Evolutionary conservation across 2,797 vertebrate species (phyloP), one percentile per base, ranked within the genome.

Genomic region (Phalloptychus januarius): DNA sequence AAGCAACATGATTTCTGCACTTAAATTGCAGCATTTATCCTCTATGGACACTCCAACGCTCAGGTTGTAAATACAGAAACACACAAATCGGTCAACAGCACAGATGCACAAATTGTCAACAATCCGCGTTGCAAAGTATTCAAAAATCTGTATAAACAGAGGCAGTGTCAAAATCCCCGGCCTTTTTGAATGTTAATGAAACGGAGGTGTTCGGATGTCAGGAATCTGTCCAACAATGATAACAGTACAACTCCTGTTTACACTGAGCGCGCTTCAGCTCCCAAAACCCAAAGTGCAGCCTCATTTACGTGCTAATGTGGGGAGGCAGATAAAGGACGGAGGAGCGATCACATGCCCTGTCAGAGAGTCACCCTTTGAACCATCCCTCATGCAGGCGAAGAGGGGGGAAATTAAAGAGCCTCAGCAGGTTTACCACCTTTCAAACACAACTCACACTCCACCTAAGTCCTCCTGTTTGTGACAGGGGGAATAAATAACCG

Each of bases 261-360:
- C 94, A 94, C 92, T 85, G 88, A 90, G 92, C 91, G 90, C 90
- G 93, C 94, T 93, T 89, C 92, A 89, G 93, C 92, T 92, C 89
- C 89, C 90, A 79, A 91, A 94, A 95, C 94, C 94, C 95, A 95
- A 93, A 95, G 94, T 94, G 93, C 94, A 92, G 94, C 94, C 95
- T 96, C 95, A 96, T 96, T 96, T 96, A 96, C 95, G 95, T 96
- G 95, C 95, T 96, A 96, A 96, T 96, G 95, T 95, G 92, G 91
- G 89, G 88, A 92, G 86, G 89, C 90, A 94, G 95, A 96, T 96
- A 95, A 95, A 96, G 94, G 93, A 93, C 85, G 86, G 91, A 93
- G 93, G 93, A 94, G 92, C 93, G 93, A 96, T 96, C 95, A 95
- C 94, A 95, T 93, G 87, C 82, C 93, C 93, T 95, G 95, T 95